A percentile compares a stretch with the other conserved stretches of the same genome.
These are phyloP conservation scores for Glaucidium brasilianum DNA, from an alignment of 2,113 vertebrate genomes.

Conservation along the genomic window DNA sequence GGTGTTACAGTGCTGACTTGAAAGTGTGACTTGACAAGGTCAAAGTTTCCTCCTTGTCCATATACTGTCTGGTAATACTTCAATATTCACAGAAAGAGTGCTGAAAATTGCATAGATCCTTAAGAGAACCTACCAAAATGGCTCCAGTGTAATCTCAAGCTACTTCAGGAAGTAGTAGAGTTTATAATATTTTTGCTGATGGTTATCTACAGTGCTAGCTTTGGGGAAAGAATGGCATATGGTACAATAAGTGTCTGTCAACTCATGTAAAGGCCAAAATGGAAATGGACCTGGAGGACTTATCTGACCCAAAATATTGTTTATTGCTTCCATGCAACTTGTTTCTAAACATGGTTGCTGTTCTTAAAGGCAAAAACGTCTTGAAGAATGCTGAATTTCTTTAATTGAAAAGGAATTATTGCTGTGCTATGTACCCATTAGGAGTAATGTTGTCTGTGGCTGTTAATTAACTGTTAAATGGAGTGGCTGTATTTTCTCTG, in stretches of 20 bases:
- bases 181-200: background rate
- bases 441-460: background rate
- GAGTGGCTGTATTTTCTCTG: background rate
- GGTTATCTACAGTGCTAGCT: background rate
- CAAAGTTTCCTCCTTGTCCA: background rate
- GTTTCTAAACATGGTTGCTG: background rate
- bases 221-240: background rate
- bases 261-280: background rate
- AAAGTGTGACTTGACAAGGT: background rate
- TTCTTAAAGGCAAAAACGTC: background rate
- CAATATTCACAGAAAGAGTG: background rate
- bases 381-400: background rate
- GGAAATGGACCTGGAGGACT: background rate
- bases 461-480: background rate
- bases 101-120: background rate
- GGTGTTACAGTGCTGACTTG: background rate
- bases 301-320: background rate
- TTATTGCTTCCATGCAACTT: background rate
- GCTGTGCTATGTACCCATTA: background rate
- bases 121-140: background rate
- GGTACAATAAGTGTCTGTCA: background rate
- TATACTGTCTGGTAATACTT: accelerated
- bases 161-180: background rate
- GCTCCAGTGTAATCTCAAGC: background rate
- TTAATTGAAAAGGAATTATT: background rate